Conservation (phyloP, 2,888 invertebrate genomes). For the Copidosoma aretas region DNA sequence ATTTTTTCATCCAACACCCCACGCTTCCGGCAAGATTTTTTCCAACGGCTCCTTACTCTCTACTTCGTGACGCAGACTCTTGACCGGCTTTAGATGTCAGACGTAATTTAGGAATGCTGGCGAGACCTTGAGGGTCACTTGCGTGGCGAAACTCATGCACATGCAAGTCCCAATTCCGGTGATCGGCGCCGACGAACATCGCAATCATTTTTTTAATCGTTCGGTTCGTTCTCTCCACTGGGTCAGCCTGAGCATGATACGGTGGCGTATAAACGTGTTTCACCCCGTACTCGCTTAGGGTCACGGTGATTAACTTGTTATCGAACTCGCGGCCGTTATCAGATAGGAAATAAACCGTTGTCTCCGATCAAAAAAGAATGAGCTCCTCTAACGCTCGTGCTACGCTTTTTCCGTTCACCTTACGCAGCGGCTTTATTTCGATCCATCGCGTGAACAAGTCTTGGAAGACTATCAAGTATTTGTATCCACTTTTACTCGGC, state of each 20-base stretch:
- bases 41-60: not conserved
- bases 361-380: not conserved
- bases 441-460: not conserved
- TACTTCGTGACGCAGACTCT: not conserved
- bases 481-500: not conserved
- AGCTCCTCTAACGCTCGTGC: not conserved
- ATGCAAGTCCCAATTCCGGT: constrained; percentile 37
- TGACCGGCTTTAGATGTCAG: constrained; percentile 1
- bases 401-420: not conserved
- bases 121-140: constrained; percentile 27
- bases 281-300: not conserved
- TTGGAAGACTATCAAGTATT: not conserved
- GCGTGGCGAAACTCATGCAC: constrained; percentile 32
- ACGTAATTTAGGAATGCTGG: constrained; percentile 39
- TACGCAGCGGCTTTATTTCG: not conserved
- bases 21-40: not conserved
- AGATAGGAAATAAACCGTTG: not conserved
- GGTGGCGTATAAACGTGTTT: not conserved
- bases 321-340: not conserved
- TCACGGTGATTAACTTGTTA: not conserved
- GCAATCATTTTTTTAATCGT: constrained; percentile 4
- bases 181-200: constrained; percentile 19
- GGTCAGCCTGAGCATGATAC: not conserved
- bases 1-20: not conserved
- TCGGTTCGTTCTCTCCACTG: not conserved